Percentiles rank a stretch among this genome's conserved stretches.
Conservation (phyloP, 2,113 vertebrate species). For the Tor tambroides region DNA sequence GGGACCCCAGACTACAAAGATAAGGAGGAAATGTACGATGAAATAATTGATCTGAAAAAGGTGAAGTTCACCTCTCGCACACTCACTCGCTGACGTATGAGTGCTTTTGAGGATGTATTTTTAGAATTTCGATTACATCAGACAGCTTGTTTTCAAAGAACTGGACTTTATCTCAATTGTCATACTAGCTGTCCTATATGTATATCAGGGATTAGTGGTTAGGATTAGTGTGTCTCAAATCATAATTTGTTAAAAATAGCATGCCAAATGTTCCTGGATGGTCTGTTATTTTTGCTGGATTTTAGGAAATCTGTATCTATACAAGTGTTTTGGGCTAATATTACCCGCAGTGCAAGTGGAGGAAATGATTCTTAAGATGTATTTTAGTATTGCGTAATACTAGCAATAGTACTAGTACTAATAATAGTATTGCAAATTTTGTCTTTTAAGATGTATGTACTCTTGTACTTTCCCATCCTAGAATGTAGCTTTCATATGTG, state of each 20-base stretch:
- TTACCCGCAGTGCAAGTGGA: neutral
- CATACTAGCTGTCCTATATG: neutral
- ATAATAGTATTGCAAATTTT: neutral
- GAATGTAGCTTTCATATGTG: neutral
- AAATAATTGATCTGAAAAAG: slow-evolving; percentile 94
- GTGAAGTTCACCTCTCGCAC: slow-evolving; percentile 64
- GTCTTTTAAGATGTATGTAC: too few relatives aligned
- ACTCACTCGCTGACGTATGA: neutral
- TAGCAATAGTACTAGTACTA: neutral
- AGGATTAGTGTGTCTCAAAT: slow-evolving; percentile 20
- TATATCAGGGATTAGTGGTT: slow-evolving; percentile 2
- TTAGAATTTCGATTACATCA: slow-evolving; percentile 16
- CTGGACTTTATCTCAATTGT: neutral
- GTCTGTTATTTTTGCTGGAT: neutral
- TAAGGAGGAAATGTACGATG: slow-evolving; percentile 94
- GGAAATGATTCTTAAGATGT: neutral
- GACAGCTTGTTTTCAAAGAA: neutral
- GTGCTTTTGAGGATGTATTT: slow-evolving; percentile 11
- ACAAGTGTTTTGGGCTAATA: neutral
- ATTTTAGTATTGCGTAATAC: neutral
- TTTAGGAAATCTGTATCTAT: neutral
- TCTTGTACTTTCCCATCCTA: neutral
- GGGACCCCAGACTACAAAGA: slow-evolving; percentile 83
- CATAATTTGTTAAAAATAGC: slow-evolving; percentile 8
- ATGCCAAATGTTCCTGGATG: neutral